These are phyloP conservation scores for Synergus umbraculus DNA, from an alignment of 2,888 invertebrate species.

Conservation along the genomic window DNA sequence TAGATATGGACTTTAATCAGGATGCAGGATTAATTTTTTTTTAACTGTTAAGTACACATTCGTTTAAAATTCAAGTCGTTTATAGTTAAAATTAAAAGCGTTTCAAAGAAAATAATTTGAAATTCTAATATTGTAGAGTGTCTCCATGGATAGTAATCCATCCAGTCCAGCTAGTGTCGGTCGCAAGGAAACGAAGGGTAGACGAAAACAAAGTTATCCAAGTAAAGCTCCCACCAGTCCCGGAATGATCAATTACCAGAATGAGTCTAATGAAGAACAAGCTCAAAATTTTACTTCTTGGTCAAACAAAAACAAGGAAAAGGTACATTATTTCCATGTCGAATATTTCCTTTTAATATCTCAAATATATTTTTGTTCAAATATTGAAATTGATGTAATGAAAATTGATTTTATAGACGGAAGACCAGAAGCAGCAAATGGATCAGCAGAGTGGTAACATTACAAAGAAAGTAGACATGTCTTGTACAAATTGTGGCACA, in stretches of 20 bases:
- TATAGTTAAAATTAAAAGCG: no score
- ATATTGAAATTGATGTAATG: not conserved
- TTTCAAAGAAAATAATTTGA: no score
- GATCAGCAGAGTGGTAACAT: slow-evolving; percentile 70
- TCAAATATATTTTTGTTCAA: not conserved
- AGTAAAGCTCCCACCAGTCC: slow-evolving; percentile 81
- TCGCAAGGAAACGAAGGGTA: slow-evolving; percentile 81
- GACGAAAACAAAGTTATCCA: slow-evolving; percentile 90
- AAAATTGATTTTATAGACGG: slow-evolving; percentile 58
- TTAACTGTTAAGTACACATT: no score
- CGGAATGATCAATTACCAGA: slow-evolving; percentile 70
- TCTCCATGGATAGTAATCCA: slow-evolving; percentile 75
- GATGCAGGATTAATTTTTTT: no score
- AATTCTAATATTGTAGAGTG: slow-evolving; percentile 61
- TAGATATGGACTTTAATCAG: no score
- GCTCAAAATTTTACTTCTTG: slow-evolving; percentile 75
- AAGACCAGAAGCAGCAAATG: slow-evolving; percentile 69
- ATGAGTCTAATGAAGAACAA: slow-evolving; percentile 72
- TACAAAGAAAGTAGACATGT: slow-evolving; percentile 84
- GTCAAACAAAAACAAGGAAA: slow-evolving; percentile 71
- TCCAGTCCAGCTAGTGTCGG: slow-evolving; percentile 76
- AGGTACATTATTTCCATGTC: slow-evolving; percentile 54
- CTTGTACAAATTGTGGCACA: slow-evolving; percentile 98
- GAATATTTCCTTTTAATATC: not conserved
- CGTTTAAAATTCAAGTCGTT: no score